phyloP scores from a whole-genome alignment of 1,140 invertebrate species.

The Drosophila lowei region DNA sequence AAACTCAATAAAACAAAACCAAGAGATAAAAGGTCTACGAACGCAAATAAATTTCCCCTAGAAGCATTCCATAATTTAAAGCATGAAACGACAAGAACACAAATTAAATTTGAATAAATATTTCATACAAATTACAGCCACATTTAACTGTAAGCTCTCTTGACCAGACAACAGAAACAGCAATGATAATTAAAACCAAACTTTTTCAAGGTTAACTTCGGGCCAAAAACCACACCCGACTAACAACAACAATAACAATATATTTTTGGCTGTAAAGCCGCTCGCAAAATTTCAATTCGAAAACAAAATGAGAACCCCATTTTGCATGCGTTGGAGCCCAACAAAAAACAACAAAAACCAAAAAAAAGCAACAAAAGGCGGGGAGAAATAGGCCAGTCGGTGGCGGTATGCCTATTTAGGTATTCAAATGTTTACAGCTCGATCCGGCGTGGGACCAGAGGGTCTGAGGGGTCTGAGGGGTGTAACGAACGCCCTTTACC shows the following conservation, averaged over 20 bases:
- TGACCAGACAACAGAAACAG: slow-evolving; percentile 4
- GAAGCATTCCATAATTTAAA: too few species aligned
- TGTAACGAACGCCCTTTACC: slow-evolving; percentile 72
- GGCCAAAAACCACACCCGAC: slow-evolving; percentile 20
- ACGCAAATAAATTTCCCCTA: too few species aligned
- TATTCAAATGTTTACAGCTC: slow-evolving; percentile 77
- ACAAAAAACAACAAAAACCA: background rate
- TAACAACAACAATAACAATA: slow-evolving; percentile 7
- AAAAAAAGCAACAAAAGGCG: slow-evolving; percentile 34
- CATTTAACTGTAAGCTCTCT: slow-evolving; percentile 10
- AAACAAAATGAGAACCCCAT: slow-evolving; percentile 67
- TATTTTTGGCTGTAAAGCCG: slow-evolving; percentile 40
- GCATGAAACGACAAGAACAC: too few species aligned
- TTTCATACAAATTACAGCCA: too few species aligned
- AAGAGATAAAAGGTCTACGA: too few species aligned
- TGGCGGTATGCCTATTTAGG: slow-evolving; percentile 53
- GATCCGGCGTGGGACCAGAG: slow-evolving; percentile 40
- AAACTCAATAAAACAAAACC: too few species aligned
- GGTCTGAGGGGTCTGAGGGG: background rate
- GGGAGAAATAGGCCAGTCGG: slow-evolving; percentile 51
- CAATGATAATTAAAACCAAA: slow-evolving; percentile 24
- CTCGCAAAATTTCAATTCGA: slow-evolving; percentile 57
- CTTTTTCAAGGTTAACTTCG: slow-evolving; percentile 50
- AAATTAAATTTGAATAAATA: too few species aligned
- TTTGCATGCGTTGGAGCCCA: slow-evolving; percentile 58